Base-by-base conservation (phyloP, 2,113 vertebrate species). In the Holacanthus passer region DNA sequence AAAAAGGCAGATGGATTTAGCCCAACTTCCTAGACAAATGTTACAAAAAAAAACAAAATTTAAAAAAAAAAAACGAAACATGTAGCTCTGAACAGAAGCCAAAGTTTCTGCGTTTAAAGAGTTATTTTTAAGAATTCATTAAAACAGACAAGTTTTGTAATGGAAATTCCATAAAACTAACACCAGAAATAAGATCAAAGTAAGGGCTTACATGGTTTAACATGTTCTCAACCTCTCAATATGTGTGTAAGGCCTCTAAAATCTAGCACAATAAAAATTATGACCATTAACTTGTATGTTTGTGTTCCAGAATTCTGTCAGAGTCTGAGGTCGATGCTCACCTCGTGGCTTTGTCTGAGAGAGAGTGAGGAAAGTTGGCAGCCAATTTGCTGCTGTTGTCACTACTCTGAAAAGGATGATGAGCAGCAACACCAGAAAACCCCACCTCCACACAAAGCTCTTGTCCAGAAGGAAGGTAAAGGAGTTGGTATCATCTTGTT, bases 321-420 rank as follows among this genome's bases (percentile, higher is more conserved):
- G 97, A 98, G 95, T 85, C 96, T 35, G 97, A 98, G 92, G 95
- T 97, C 68, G 97, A 98, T 58, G 79, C 93, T 85, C 97, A 97
- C 86, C 96, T 99, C 85, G 94, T 98, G 88, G 95, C 96, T 93
- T 94, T 98, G 94, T 96, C 97, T 90, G 97, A 98, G 90, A 96
- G 96, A 92, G 97, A 98, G 93, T 97, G 95, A 95, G 48, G 70
- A 41, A 35, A 55, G 50, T 17, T 64, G 35, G 71, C 71, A 27
- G 43, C 50, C 32, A 24, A 67, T 65, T 71, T 68, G 29, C 72
- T n/a, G 77, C 72, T 2, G 45, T 45, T 59, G 0, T 8, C 35
- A 29, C 56, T 8, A 22, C 45, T 56, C 45, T 58, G 41, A 68
- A 78, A 71, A 65, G 13, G 5, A 88, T 29, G 29, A 58, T 59